These are phyloP conservation scores for Lithodes maja DNA, from an alignment of 2,888 invertebrate genomes.

Conservation along the genomic window DNA sequence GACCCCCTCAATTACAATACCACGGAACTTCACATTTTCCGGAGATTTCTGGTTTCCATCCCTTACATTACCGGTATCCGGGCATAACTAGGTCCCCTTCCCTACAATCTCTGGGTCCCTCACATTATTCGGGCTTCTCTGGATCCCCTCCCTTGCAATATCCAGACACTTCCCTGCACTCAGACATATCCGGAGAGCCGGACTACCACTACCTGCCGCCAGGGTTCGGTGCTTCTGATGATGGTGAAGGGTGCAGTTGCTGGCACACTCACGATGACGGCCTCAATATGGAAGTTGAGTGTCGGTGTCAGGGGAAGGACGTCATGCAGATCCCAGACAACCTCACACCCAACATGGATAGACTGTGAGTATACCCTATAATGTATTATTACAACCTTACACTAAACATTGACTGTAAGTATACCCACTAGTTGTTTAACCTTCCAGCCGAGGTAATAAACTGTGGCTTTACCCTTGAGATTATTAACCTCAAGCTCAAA, in stretches of 20 bases:
- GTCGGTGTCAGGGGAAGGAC: slow-evolving; percentile 55
- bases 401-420: neutral
- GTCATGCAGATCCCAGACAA: slow-evolving; percentile 37
- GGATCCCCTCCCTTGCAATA: too few species aligned
- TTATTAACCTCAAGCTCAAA: too few species aligned
- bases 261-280: slow-evolving; percentile 64
- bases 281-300: slow-evolving; percentile 51
- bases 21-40: too few species aligned
- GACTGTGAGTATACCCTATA: slow-evolving; percentile 56
- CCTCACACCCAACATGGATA: slow-evolving; percentile 42
- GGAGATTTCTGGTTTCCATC: too few species aligned
- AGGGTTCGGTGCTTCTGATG: slow-evolving; percentile 45
- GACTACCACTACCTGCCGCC: slow-evolving; percentile 50
- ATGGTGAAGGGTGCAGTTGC: slow-evolving; percentile 54
- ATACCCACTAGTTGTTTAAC: neutral
- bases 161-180: neutral
- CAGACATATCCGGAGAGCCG: neutral
- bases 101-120: too few species aligned
- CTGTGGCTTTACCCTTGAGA: too few species aligned
- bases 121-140: too few species aligned
- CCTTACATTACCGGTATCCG: too few species aligned
- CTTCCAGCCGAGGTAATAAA: neutral
- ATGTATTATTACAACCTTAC: neutral
- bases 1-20: too few species aligned
- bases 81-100: too few species aligned